These are phyloP conservation scores for Lindbergichthys nudifrons DNA, from an alignment of 2,797 vertebrate species.

Conservation along the genomic window DNA sequence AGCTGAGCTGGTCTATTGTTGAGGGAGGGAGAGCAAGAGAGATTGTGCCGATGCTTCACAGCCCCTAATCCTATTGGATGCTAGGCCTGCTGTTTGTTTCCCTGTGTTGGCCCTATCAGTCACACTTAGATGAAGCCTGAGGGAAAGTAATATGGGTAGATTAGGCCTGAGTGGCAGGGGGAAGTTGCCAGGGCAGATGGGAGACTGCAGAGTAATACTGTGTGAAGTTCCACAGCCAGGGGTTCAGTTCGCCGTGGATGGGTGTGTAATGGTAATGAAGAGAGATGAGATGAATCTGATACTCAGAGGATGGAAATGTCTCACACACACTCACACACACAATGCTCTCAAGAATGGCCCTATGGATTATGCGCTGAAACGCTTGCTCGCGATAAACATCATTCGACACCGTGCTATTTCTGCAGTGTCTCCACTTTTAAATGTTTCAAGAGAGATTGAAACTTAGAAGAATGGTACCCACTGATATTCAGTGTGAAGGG, in stretches of 20 bases:
- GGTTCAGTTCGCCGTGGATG: slow-evolving; percentile 61
- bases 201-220: slow-evolving; percentile 58
- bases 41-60: slow-evolving; percentile 62
- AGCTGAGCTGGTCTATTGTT: slow-evolving; percentile 41
- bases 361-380: slow-evolving; percentile 64
- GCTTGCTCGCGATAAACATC: slow-evolving; percentile 69
- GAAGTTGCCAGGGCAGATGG: slow-evolving; percentile 70
- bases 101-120: slow-evolving; percentile 73
- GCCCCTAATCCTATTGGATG: slow-evolving; percentile 77
- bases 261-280: slow-evolving; percentile 73
- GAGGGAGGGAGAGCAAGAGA: slow-evolving; percentile 35
- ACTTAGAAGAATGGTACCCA: slow-evolving; percentile 68
- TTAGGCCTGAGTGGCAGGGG: slow-evolving; percentile 68
- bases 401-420: slow-evolving; percentile 65
- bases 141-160: slow-evolving; percentile 69
- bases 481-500: slow-evolving; percentile 59
- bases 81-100: slow-evolving; percentile 72
- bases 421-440: slow-evolving; percentile 76
- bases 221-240: slow-evolving; percentile 59
- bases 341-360: slow-evolving; percentile 51
- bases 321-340: slow-evolving; percentile 40
- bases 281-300: slow-evolving; percentile 76
- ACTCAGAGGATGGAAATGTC: slow-evolving; percentile 50
- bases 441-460: slow-evolving; percentile 73
- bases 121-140: slow-evolving; percentile 73